These are phyloP conservation scores for Brachionus calyciflorus DNA, from an alignment of 1,140 invertebrate species.

Conservation along the genomic window DNA sequence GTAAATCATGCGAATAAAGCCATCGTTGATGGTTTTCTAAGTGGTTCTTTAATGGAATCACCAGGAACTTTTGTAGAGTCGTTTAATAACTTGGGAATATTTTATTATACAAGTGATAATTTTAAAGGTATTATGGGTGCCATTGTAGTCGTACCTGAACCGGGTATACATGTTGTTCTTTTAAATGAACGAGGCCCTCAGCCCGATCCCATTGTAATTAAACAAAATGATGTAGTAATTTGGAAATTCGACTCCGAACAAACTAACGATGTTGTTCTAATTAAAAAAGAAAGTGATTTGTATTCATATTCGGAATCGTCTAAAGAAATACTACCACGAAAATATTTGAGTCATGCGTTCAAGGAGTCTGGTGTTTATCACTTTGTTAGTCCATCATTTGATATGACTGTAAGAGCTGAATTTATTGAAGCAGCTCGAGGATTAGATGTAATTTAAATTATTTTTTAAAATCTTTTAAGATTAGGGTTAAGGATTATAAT, in stretches of 20 bases:
- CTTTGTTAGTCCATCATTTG: constrained; percentile 58
- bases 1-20: constrained; percentile 55
- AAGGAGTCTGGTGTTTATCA: constrained; percentile 53
- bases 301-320: background rate
- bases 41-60: constrained; percentile 55
- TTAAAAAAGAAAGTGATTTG: constrained; percentile 51
- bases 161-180: constrained; percentile 56
- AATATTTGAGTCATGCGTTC: constrained; percentile 54
- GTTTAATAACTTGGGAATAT: constrained; percentile 56
- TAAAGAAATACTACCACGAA: constrained; percentile 49
- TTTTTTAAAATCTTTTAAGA: no score
- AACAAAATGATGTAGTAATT: constrained; percentile 57
- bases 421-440: background rate
- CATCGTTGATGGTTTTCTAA: constrained; percentile 56
- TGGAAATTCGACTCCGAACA: constrained; percentile 55
- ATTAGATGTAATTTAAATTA: background rate
- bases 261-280: constrained; percentile 51
- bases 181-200: constrained; percentile 51
- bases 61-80: constrained; percentile 59
- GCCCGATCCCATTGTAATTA: constrained; percentile 56
- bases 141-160: constrained; percentile 56
- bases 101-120: constrained; percentile 57
- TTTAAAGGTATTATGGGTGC: constrained; percentile 56
- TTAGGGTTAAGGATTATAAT: no score
- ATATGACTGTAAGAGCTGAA: constrained; percentile 40